Base-by-base conservation (phyloP, 2,797 vertebrate species). In the Macropodus opercularis region DNA sequence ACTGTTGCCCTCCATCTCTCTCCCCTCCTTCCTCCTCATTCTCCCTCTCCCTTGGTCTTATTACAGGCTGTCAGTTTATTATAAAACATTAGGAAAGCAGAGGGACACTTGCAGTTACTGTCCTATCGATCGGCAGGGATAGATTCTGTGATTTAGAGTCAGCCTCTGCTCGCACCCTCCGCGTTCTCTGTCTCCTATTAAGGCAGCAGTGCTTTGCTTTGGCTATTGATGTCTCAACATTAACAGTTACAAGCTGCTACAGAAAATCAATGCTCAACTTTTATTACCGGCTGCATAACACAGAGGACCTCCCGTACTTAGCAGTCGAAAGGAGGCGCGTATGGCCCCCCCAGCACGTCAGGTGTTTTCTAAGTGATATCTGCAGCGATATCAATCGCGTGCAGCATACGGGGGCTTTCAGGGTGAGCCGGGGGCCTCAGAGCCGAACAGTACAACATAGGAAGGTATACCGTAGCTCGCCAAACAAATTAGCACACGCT, bases 171-270 rank as follows among this genome's bases (percentile, higher is more conserved):
- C 72, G 75, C 84, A 85, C 89, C 91, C 90, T 92, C 91, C 92
- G 91, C 93, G 93, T 95, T 95, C 95, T 93, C 91, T 84, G 91
- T 89, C 94, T 94, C 92, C 94, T 85, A 87, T 96, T 96, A 96
- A 95, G 95, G 92, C 93, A 93, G 94, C 91, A 85, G 94, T 91
- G 94, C 95, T 96, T 96, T 96, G 94, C 94, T 96, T 96, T 85
- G 92, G 93, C 96, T 96, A 97, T 98, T 98, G 96, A 98, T 97
- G 95, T 96, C 95, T 96, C 95, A 96, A 96, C 95, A 96, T 94
- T 96, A 96, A 97, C 94, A 95, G 96, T 98, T 98, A 97, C 96
- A 98, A 97, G 95, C 94, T 90, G 94, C 95, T 94, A 95, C 95
- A 95, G 95, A 92, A 97, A 98, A 99, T 99, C 97, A 96, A 98